Conservation (phyloP, 2,797 vertebrate species). For the Apogon hyalosoma region DNA sequence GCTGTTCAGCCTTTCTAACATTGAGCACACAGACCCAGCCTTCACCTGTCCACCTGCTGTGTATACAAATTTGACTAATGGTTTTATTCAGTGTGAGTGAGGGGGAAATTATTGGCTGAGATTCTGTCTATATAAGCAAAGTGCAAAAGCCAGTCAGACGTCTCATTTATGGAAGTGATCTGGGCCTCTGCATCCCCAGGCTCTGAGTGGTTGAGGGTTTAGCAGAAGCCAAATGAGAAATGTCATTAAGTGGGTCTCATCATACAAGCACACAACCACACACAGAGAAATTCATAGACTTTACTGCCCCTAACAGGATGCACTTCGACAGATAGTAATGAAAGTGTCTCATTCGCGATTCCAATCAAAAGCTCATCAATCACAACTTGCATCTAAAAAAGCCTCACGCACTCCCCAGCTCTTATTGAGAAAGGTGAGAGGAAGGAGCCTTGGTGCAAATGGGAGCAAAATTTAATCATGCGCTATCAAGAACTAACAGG, state of each 20-base stretch:
- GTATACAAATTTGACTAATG: conserved; percentile 60
- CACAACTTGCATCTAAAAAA: conserved; percentile 74
- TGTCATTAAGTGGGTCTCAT: conserved; percentile 75
- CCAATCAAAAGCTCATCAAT: conserved; percentile 87
- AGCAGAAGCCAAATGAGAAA: conserved; percentile 74
- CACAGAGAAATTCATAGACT: conserved; percentile 46
- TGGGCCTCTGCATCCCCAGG: conserved; percentile 57
- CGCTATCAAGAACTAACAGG: conserved; percentile 65
- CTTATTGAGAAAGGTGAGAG: conserved; percentile 50
- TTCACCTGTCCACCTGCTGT: conserved; percentile 38
- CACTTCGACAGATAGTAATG: conserved; percentile 82
- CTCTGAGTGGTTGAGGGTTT: conserved; percentile 51
- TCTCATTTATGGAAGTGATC: conserved; percentile 61
- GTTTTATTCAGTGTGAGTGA: conserved; percentile 57
- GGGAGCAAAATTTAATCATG: conserved; percentile 72
- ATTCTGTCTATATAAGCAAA: conserved; percentile 36
- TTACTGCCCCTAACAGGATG: conserved; percentile 78
- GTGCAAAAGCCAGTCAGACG: conserved; percentile 51
- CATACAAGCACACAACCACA: conserved; percentile 37
- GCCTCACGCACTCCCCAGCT: conserved; percentile 35
- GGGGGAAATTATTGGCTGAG: conserved; percentile 54
- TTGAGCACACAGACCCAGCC: conserved; percentile 1
- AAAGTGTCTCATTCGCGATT: conserved; percentile 83
- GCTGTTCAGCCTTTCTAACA: background rate
- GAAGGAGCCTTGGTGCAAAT: conserved; percentile 43